Conservation (phyloP, 2,113 vertebrate genomes). For the Terrapene triunguis region DNA sequence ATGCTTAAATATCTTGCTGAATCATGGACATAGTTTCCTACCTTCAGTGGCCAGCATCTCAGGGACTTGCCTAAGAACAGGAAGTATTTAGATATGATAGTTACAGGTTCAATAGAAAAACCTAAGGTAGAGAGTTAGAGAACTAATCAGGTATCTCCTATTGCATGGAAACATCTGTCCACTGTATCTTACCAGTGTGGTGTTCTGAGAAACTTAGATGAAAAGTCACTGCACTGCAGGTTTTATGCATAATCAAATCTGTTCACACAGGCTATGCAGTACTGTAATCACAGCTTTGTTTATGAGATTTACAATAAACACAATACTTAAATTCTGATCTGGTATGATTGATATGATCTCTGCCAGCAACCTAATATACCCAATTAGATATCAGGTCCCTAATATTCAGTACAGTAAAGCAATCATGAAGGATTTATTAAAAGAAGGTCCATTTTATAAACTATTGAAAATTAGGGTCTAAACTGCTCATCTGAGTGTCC, state of each 20-base stretch:
- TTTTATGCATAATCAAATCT: constrained; percentile 28
- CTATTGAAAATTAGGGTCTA: neutral
- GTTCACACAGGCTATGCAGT: neutral
- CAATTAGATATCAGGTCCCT: neutral
- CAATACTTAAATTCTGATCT: neutral
- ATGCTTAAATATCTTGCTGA: neutral
- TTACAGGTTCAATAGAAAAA: neutral
- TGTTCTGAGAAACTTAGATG: neutral
- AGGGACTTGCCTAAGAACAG: neutral
- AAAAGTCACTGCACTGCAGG: neutral
- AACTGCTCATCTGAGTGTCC: constrained; percentile 48
- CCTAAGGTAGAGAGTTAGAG: neutral
- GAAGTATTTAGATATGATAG: neutral
- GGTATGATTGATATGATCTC: neutral
- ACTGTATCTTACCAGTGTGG: neutral
- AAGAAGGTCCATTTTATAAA: constrained; percentile 50
- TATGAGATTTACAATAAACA: constrained; percentile 31
- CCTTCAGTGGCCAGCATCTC: neutral
- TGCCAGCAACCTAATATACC: neutral
- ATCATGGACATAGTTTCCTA: neutral
- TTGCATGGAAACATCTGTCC: neutral
- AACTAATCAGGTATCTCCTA: neutral
- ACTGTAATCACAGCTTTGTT: neutral
- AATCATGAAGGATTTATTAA: constrained; percentile 38
- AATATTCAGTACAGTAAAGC: neutral